Conservation (phyloP, 1,140 invertebrate genomes). For the Aricia agestis region DNA sequence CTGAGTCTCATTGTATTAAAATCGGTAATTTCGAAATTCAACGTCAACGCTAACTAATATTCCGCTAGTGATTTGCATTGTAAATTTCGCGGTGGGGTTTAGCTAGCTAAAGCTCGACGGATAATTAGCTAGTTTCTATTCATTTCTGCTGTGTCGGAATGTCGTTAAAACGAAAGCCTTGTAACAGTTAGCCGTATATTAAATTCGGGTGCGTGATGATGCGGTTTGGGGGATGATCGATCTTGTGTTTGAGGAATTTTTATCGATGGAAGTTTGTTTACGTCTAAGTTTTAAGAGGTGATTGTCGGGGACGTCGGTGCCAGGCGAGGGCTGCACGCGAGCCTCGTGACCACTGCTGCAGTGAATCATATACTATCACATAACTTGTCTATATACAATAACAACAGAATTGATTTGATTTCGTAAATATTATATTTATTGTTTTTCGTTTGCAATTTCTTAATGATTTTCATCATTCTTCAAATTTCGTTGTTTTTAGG, state of each 20-base stretch:
- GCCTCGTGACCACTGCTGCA: slow-evolving; percentile 46
- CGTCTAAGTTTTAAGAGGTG: slow-evolving; percentile 50
- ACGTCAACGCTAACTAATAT: slow-evolving; percentile 71
- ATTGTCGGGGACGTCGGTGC: slow-evolving; percentile 56
- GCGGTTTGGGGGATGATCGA: slow-evolving; percentile 24
- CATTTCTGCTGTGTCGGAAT: slow-evolving; percentile 49
- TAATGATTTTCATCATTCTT: background rate
- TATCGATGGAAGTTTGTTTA: slow-evolving; percentile 46
- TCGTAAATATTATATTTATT: background rate
- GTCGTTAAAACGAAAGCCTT: slow-evolving; percentile 53
- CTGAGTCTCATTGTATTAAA: slow-evolving; percentile 72
- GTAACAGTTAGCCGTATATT: slow-evolving; percentile 33
- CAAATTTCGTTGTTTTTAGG: no score
- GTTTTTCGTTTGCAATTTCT: background rate
- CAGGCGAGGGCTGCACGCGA: slow-evolving; percentile 67
- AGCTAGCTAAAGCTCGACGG: slow-evolving; percentile 62
- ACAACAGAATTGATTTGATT: background rate
- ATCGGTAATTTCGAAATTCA: slow-evolving; percentile 74
- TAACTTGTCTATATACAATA: slow-evolving; percentile 13
- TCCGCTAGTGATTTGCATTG: slow-evolving; percentile 72
- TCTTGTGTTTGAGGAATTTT: slow-evolving; percentile 37
- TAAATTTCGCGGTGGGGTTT: slow-evolving; percentile 69
- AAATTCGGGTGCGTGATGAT: slow-evolving; percentile 31
- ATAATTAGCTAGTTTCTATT: slow-evolving; percentile 76
- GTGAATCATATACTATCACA: slow-evolving; percentile 7